Evolutionary conservation across 2,888 invertebrate species (phyloP).

Genomic region (Ypsolopha sequella): DNA sequence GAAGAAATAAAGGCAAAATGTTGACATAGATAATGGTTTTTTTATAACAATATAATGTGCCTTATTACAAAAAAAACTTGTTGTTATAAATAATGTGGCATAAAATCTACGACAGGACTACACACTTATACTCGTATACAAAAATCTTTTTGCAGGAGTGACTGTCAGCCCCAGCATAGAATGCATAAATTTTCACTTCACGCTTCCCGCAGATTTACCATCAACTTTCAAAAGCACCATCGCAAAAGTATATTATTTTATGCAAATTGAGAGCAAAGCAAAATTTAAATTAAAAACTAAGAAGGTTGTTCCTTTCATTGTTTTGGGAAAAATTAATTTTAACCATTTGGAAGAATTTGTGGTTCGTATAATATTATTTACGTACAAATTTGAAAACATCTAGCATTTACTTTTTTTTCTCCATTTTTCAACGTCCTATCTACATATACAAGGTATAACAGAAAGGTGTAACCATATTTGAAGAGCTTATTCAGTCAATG

Average conservation of each 20-base stretch:
- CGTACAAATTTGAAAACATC: too few species aligned
- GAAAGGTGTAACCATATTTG: too few species aligned
- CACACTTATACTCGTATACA: neutral
- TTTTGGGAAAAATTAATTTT: conserved; percentile 38
- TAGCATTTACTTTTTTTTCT: too few species aligned
- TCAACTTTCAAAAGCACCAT: conserved; percentile 45
- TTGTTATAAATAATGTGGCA: too few species aligned
- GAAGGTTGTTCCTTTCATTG: conserved; percentile 25
- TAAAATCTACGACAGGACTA: neutral
- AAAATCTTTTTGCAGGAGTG: conserved; percentile 27
- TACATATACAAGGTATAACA: too few species aligned
- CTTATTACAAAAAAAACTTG: too few species aligned
- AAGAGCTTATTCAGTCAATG: too few species aligned
- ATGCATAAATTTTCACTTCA: conserved; percentile 45
- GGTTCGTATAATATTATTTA: conserved; percentile 20
- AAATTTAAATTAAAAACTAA: conserved; percentile 26
- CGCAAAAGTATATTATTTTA: conserved; percentile 37
- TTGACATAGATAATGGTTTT: too few species aligned
- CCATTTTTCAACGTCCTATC: too few species aligned
- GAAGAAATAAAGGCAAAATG: too few species aligned
- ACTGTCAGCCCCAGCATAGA: conserved; percentile 32
- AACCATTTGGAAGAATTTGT: conserved; percentile 33
- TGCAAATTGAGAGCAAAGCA: conserved; percentile 40
- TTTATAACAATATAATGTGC: too few species aligned
- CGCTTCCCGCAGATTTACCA: conserved; percentile 42